Percentiles rank a stretch among this genome's conserved stretches.
These are phyloP conservation scores for Macrosoma leucophasiata DNA, from an alignment of 2,888 invertebrate species.

Conservation along the genomic window DNA sequence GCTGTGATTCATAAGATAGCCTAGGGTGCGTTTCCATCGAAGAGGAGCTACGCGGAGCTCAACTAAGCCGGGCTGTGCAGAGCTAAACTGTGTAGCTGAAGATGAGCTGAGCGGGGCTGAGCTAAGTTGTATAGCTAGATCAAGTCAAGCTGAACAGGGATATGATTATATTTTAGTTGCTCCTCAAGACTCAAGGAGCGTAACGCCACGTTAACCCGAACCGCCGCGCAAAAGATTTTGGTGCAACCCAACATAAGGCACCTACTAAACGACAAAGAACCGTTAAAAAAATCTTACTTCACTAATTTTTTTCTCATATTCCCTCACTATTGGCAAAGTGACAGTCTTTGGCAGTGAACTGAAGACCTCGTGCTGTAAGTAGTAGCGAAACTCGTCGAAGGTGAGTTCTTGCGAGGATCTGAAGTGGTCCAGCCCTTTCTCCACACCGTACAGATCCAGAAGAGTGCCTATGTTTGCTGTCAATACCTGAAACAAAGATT, in stretches of 20 bases:
- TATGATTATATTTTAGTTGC: no score
- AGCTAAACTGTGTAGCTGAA: no score
- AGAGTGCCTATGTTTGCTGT: slow-evolving; percentile 88
- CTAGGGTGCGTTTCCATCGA: no score
- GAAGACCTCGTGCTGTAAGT: slow-evolving; percentile 85
- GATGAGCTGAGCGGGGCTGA: no score
- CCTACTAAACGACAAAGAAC: no score
- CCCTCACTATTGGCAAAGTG: slow-evolving; percentile 72
- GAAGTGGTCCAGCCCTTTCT: slow-evolving; percentile 86
- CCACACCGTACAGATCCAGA: slow-evolving; percentile 85
- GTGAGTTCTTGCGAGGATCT: slow-evolving; percentile 80
- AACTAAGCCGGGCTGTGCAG: no score
- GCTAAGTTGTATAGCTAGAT: no score
- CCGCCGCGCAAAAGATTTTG: neutral
- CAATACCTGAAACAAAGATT: slow-evolving; percentile 83
- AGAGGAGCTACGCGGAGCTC: no score
- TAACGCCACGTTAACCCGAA: neutral
- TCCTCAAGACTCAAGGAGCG: no score
- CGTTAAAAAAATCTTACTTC: slow-evolving; percentile 61
- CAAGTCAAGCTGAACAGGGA: no score
- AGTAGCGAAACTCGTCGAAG: slow-evolving; percentile 85
- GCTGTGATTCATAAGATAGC: no score
- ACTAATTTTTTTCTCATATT: slow-evolving; percentile 80
- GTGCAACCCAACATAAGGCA: no score
- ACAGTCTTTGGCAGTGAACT: slow-evolving; percentile 78